Evolutionary conservation across 2,797 vertebrate genomes (phyloP).

Genomic region (Pristis pectinata): DNA sequence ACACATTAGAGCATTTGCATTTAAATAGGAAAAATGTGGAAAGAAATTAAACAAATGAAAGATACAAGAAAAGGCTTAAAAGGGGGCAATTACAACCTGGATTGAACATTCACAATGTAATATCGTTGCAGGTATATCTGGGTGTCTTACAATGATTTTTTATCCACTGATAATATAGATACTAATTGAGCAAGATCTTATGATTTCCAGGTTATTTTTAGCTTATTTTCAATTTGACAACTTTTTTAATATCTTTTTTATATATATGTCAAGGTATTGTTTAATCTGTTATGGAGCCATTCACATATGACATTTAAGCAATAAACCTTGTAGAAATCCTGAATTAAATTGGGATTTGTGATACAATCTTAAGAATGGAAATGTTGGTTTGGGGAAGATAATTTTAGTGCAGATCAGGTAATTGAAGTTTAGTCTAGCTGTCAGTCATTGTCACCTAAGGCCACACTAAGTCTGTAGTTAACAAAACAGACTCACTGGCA

Average conservation of each 20-base stretch:
- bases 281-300: neutral
- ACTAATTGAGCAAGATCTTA: neutral
- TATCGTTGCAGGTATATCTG: neutral
- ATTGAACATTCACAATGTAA: neutral
- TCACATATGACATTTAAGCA: neutral
- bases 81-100: neutral
- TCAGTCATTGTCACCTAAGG: neutral
- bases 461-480: neutral
- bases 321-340: neutral
- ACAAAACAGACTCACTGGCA: neutral
- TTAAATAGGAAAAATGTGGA: neutral
- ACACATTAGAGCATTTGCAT: neutral
- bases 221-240: neutral
- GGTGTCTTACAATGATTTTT: neutral
- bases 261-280: neutral
- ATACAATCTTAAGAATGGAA: neutral
- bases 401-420: neutral
- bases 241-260: neutral
- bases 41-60: conserved; percentile 4
- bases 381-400: neutral
- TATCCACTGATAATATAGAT: neutral
- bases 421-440: neutral
- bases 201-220: neutral
- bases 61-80: neutral
- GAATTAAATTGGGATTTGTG: neutral